Percentiles rank a stretch among this genome's conserved stretches.
phyloP scores from a whole-genome alignment of 1,140 invertebrate genomes.

The Drosophila ercepeae region DNA sequence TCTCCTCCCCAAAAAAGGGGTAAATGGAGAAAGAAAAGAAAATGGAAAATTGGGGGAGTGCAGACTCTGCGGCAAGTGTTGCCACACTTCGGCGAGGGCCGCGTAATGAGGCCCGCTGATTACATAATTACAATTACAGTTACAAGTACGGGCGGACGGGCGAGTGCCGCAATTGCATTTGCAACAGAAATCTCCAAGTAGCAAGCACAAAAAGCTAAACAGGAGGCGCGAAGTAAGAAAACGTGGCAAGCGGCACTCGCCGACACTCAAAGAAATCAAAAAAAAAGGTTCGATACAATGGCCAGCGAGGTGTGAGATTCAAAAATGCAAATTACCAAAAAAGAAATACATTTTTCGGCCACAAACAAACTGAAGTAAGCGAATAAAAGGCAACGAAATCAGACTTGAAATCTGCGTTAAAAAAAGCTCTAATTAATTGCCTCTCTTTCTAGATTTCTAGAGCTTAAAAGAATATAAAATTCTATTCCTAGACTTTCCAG shows the following conservation, averaged over 20 bases:
- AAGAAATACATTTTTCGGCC: neutral
- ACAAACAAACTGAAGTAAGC: neutral
- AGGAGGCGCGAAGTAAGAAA: constrained; percentile 71
- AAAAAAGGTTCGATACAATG: constrained; percentile 19
- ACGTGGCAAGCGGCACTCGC: constrained; percentile 75
- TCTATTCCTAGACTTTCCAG: too few species aligned
- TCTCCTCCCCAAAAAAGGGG: neutral
- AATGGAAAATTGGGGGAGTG: neutral
- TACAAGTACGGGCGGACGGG: neutral
- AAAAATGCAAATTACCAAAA: constrained; percentile 29
- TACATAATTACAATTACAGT: constrained; percentile 60
- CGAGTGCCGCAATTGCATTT: constrained; percentile 59
- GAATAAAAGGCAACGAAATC: too few species aligned
- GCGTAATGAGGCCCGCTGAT: constrained; percentile 69
- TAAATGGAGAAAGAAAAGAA: neutral
- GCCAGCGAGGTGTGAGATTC: constrained; percentile 18
- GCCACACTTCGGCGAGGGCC: constrained; percentile 33
- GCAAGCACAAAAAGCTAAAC: constrained; percentile 31
- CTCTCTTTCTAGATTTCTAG: too few species aligned
- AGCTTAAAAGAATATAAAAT: too few species aligned
- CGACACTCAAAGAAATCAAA: constrained; percentile 66
- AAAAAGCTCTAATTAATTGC: too few species aligned
- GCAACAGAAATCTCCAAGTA: constrained; percentile 23
- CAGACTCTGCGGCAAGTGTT: constrained; percentile 49
- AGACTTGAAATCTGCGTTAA: too few species aligned